phyloP scores from a whole-genome alignment of 2,797 vertebrate species.

The Adrianichthys oophorus region DNA sequence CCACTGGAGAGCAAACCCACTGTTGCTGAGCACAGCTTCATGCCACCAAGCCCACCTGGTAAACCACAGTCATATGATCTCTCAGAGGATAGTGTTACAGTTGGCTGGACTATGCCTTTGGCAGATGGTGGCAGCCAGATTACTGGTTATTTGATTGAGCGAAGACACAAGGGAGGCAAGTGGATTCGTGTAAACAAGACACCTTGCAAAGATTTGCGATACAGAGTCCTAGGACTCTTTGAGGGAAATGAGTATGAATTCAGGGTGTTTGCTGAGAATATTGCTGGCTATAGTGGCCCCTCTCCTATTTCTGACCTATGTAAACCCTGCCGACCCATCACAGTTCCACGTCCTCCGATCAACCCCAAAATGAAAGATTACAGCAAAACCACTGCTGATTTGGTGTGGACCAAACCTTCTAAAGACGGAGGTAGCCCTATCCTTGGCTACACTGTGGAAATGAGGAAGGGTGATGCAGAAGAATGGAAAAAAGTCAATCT shows the following conservation, averaged over 20 bases:
- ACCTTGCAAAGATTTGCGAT: slow-evolving; percentile 89
- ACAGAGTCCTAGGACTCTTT: slow-evolving; percentile 91
- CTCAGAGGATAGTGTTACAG: slow-evolving; percentile 88
- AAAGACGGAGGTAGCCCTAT: slow-evolving; percentile 96
- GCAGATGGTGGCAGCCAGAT: slow-evolving; percentile 95
- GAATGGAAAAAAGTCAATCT: slow-evolving; percentile 92
- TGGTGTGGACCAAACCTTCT: slow-evolving; percentile 95
- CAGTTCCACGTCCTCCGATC: slow-evolving; percentile 90
- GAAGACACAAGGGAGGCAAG: slow-evolving; percentile 92
- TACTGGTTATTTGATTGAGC: slow-evolving; percentile 92
- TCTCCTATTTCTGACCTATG: slow-evolving; percentile 92
- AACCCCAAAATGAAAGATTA: slow-evolving; percentile 98
- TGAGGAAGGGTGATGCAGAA: slow-evolving; percentile 85
- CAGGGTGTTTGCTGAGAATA: slow-evolving; percentile 97
- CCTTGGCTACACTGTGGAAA: slow-evolving; percentile 92
- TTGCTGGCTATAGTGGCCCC: slow-evolving; percentile 91
- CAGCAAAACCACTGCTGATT: slow-evolving; percentile 88
- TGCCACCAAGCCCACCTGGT: slow-evolving; percentile 90
- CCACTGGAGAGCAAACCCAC: slow-evolving; percentile 93
- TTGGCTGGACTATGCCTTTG: slow-evolving; percentile 93
- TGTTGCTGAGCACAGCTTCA: slow-evolving; percentile 92
- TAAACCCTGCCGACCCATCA: slow-evolving; percentile 91
- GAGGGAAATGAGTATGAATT: slow-evolving; percentile 98
- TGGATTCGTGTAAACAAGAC: slow-evolving; percentile 97
- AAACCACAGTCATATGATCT: slow-evolving; percentile 90